These are phyloP conservation scores for Oopsacas minuta DNA, from an alignment of 37 sponge, comb jelly and placozoan genomes.

Conservation along the genomic window DNA sequence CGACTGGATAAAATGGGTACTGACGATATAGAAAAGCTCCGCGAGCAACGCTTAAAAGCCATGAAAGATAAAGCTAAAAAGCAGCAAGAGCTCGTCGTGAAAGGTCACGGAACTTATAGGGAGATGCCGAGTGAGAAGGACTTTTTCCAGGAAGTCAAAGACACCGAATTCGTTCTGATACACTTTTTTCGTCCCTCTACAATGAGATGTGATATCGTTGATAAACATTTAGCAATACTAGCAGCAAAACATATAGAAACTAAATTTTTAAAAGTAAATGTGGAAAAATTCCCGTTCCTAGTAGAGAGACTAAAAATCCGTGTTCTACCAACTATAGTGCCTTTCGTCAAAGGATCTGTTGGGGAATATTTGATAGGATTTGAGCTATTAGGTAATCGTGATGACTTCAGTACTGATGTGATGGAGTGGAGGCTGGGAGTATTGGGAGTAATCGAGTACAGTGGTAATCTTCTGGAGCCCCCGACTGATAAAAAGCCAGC, in stretches of 20 bases:
- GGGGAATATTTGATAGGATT: conserved; percentile 86
- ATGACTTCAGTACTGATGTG: conserved; percentile 91
- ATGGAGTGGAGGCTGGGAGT: conserved; percentile 90
- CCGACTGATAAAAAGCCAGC: conserved; percentile 25
- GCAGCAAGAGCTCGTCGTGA: conserved; percentile 54
- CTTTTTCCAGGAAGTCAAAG: conserved; percentile 85
- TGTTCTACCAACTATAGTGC: conserved; percentile 79
- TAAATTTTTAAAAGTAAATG: conserved; percentile 75
- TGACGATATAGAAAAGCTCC: conserved; percentile 64
- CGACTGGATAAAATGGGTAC: conserved; percentile 56
- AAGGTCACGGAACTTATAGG: conserved; percentile 80
- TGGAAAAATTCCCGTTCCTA: conserved; percentile 84
- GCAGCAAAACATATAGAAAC: conserved; percentile 90
- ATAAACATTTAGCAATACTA: conserved; percentile 74
- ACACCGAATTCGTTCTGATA: conserved; percentile 72
- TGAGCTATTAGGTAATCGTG: conserved; percentile 83
- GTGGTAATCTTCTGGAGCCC: conserved; percentile 71
- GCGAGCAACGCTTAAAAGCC: conserved; percentile 33
- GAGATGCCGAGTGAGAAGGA: conserved; percentile 83
- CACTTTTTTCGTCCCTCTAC: conserved; percentile 81
- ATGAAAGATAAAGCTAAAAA: conserved; percentile 71
- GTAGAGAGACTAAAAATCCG: conserved; percentile 67
- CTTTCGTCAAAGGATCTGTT: conserved; percentile 50
- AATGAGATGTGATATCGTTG: conserved; percentile 90
- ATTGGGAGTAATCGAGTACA: conserved; percentile 62